These are phyloP conservation scores for Phylloscopus whistleri DNA, from an alignment of 2,113 vertebrate species.

Conservation along the genomic window DNA sequence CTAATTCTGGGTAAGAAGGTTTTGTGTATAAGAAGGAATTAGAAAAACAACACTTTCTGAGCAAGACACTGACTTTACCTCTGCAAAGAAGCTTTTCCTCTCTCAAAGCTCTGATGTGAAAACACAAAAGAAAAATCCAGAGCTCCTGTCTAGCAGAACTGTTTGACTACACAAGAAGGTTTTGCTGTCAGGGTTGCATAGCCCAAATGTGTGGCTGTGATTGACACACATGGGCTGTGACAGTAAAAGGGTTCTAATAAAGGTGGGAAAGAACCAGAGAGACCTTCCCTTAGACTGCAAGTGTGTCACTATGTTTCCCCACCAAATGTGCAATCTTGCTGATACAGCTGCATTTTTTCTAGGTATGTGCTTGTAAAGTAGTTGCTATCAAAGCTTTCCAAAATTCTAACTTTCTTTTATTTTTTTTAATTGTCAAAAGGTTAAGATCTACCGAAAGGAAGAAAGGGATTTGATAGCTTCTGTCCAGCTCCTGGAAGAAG, in stretches of 20 bases:
- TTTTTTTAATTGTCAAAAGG: constrained; percentile 56
- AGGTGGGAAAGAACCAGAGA: neutral
- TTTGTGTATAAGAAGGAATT: neutral
- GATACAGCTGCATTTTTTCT: neutral
- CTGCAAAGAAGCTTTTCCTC: neutral
- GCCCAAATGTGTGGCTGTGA: neutral
- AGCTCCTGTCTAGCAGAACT: neutral
- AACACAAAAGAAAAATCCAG: neutral
- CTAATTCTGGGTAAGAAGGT: neutral
- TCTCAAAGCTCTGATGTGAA: neutral
- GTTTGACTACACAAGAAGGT: neutral
- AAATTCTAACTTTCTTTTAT: neutral
- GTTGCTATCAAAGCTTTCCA: neutral
- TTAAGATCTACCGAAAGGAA: constrained; percentile 68
- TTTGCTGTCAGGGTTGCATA: neutral
- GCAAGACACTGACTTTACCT: neutral
- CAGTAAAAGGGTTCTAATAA: neutral
- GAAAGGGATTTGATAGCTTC: constrained; percentile 63
- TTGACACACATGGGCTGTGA: neutral
- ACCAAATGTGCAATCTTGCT: neutral
- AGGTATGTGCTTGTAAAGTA: neutral
- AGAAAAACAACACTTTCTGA: neutral
- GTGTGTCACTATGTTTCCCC: neutral
- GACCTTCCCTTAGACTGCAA: neutral
- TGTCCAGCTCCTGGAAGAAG: constrained; percentile 73